A percentile compares a stretch with the other conserved stretches of the same genome.
Conservation (phyloP, 2,888 invertebrate species). For the Athripsodes cinereus region DNA sequence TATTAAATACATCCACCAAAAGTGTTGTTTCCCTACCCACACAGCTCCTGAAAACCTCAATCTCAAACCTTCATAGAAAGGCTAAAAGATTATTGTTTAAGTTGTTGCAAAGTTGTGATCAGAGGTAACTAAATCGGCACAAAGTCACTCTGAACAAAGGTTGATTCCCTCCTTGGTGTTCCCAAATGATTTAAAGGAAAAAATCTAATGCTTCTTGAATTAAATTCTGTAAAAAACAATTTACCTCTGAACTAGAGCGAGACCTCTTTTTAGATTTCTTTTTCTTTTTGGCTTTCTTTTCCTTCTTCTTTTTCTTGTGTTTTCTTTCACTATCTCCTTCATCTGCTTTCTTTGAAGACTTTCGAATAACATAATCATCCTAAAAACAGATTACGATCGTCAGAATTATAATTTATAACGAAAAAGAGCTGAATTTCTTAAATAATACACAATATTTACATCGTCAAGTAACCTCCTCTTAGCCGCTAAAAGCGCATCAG, state of each 20-base stretch:
- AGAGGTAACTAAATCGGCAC: no score
- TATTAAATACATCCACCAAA: no score
- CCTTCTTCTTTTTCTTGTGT: conserved; percentile 22
- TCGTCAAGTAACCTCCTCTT: conserved; percentile 28
- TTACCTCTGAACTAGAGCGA: conserved; percentile 27
- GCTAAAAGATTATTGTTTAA: no score
- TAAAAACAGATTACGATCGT: conserved; percentile 11
- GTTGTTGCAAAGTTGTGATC: no score
- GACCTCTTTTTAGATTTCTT: conserved; percentile 31
- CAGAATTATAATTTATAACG: background rate
- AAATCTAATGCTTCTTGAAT: no score
- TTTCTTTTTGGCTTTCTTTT: conserved; percentile 29
- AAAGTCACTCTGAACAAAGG: no score
- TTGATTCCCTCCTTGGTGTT: no score
- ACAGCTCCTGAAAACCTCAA: no score
- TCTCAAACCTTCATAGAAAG: no score
- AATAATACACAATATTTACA: conserved; percentile 29
- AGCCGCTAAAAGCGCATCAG: conserved; percentile 26
- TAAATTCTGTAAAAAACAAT: conserved; percentile 22
- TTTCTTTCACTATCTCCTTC: background rate
- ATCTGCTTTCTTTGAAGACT: background rate
- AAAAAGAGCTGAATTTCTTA: background rate
- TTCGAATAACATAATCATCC: conserved; percentile 12
- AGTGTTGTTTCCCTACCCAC: no score
- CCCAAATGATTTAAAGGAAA: no score